phyloP scores from a whole-genome alignment of 64 coral and sea anemone genomes.

The Dendronephthya gigantea region DNA sequence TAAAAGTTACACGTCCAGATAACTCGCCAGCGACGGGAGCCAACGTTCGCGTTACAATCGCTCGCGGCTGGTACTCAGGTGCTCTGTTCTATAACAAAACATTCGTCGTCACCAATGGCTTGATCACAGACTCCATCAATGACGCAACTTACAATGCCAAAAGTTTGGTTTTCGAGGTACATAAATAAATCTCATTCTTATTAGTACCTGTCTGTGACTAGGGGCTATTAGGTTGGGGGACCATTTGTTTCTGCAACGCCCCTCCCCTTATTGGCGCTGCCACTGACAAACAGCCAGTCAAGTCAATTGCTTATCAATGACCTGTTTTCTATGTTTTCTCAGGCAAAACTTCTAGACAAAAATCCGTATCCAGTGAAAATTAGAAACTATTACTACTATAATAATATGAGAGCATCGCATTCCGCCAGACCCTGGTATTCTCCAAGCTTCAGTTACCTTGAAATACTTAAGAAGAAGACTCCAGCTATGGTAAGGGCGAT shows the following conservation, averaged over 20 bases:
- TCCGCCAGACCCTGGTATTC: background rate
- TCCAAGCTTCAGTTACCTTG: constrained; percentile 4
- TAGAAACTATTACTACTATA: background rate
- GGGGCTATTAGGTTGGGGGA: too few relatives aligned
- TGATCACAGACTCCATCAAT: background rate
- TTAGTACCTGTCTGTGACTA: too few relatives aligned
- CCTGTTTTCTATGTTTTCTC: background rate
- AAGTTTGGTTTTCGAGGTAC: background rate
- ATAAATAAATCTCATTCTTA: background rate
- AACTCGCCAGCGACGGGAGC: background rate
- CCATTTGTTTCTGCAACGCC: too few relatives aligned
- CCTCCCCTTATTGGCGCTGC: too few relatives aligned
- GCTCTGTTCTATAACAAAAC: background rate
- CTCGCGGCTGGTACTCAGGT: background rate
- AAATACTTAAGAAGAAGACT: background rate
- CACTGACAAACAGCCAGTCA: background rate
- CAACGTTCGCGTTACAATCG: background rate
- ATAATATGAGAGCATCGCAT: background rate
- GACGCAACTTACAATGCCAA: background rate
- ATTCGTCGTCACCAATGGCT: background rate
- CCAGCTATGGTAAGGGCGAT: background rate
- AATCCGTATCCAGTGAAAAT: background rate
- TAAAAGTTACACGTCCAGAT: background rate
- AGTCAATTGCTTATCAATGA: background rate
- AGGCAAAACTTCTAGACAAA: background rate